Conservation (phyloP, 1,140 invertebrate genomes). For the Drosophila subobscura region DNA sequence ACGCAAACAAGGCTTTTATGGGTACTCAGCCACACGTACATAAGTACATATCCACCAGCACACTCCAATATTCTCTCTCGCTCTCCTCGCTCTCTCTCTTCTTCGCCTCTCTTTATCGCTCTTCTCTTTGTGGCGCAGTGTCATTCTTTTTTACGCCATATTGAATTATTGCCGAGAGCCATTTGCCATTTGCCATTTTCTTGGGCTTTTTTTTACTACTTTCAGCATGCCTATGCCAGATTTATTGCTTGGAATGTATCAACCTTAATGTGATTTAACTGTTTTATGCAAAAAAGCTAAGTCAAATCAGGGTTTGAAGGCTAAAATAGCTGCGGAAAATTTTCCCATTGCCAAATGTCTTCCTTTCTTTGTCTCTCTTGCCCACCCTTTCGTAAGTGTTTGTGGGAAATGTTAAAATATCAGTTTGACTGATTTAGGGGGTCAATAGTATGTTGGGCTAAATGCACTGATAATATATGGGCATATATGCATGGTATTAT, state of each 20-base stretch:
- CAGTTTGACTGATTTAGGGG: no score
- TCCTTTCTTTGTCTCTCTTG: not conserved
- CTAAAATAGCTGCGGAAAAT: constrained; percentile 46
- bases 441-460: no score
- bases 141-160: constrained; percentile 63
- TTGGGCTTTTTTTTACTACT: constrained; percentile 45
- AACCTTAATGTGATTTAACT: constrained; percentile 17
- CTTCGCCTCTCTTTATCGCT: constrained; percentile 51
- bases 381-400: not conserved
- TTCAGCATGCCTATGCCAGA: not conserved
- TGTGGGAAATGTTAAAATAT: not conserved
- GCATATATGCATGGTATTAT: no score
- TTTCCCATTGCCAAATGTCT: constrained; percentile 3
- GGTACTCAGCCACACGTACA: constrained; percentile 8
- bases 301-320: not conserved
- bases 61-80: constrained; percentile 27
- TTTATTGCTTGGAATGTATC: constrained; percentile 18
- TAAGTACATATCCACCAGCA: constrained; percentile 12
- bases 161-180: constrained; percentile 46
- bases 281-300: constrained; percentile 52
- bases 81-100: constrained; percentile 24
- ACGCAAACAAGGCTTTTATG: constrained; percentile 46
- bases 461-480: no score
- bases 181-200: constrained; percentile 38
- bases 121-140: constrained; percentile 50